Base-by-base conservation (phyloP, 1,140 invertebrate genomes). In the Chrysoperla carnea region DNA sequence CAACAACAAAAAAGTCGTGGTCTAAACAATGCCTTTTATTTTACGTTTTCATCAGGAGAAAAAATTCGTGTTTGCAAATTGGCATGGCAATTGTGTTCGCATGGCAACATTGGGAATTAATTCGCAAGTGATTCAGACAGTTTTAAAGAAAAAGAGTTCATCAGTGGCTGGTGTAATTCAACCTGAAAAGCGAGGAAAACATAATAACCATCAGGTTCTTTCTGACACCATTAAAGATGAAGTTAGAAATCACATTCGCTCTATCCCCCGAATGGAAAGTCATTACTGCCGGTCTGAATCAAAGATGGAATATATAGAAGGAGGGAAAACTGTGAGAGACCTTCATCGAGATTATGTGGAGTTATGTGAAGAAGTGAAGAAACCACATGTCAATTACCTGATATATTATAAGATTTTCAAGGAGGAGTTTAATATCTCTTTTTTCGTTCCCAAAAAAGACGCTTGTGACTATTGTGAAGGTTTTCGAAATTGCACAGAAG, bases 381-480 rank as follows among this genome's bases (percentile, higher is more conserved):
- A 38, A 43, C 38, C 35, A 13, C 27, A 38, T 41, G 44, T 31
- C 38, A 46, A 41, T 44, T 44, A 38, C 17, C 27, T 48, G n/a
- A 42, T 46, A 37, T 50, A 39, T 27, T 15, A 27, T 31, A 41
- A 39, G 41, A 49, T 50, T 47, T 60, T 56, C 45, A 52, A 54
- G 37, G 50, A 17, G 8, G 41, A 59, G 40, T 61, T 59, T 29
- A 59, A 58, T 51, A 48, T 60, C 41, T 41, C 42, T 43, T 61
- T 58, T 45, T 54, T 52, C 38, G 48, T 48, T 38, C 56, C 56
- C 5, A 61, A 57, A 49, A 63, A 63, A 47, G 57, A 62, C 49
- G 52, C 54, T 36, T 61, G 59, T 40, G 51, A 63, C 41, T 33
- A 42, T 8, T 61, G 57, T 45, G 48, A 51, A 43, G 46, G 46